Evolutionary conservation across 1,140 invertebrate species (phyloP).

Genomic region (Drosophila erecta): DNA sequence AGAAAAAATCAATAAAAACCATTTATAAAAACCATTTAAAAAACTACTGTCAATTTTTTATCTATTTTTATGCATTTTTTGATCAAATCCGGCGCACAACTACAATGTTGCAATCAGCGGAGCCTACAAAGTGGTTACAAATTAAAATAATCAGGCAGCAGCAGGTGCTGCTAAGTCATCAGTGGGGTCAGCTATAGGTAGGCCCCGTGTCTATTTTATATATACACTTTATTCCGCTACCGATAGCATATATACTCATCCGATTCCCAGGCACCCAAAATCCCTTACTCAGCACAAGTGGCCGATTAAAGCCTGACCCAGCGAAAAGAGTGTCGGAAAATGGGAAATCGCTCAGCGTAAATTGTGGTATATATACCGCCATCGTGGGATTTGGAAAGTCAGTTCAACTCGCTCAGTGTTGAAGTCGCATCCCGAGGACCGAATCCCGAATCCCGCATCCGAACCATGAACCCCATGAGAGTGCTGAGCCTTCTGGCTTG

Average conservation of each 20-base stretch:
- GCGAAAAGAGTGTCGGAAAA: constrained; percentile 26
- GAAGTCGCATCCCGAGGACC: constrained; percentile 32
- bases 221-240: neutral
- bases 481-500: constrained; percentile 65
- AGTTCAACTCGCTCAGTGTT: constrained; percentile 66
- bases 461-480: constrained; percentile 67
- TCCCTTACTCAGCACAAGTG: constrained; percentile 30
- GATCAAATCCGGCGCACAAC: neutral
- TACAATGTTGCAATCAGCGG: constrained; percentile 30
- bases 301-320: constrained; percentile 15
- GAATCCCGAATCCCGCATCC: constrained; percentile 13
- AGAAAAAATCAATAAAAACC: too few species aligned
- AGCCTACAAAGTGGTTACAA: constrained; percentile 20
- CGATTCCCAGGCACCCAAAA: constrained; percentile 12
- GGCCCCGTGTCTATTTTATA: neutral
- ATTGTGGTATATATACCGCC: constrained; percentile 38
- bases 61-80: neutral
- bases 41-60: neutral
- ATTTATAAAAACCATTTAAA: too few species aligned
- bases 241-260: neutral
- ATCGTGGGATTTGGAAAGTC: neutral
- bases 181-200: constrained; percentile 11
- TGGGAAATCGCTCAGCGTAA: neutral
- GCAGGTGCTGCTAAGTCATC: constrained; percentile 33
- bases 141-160: constrained; percentile 21